Conservation (phyloP, 2,888 invertebrate genomes). For the Auanema freiburgensis region DNA sequence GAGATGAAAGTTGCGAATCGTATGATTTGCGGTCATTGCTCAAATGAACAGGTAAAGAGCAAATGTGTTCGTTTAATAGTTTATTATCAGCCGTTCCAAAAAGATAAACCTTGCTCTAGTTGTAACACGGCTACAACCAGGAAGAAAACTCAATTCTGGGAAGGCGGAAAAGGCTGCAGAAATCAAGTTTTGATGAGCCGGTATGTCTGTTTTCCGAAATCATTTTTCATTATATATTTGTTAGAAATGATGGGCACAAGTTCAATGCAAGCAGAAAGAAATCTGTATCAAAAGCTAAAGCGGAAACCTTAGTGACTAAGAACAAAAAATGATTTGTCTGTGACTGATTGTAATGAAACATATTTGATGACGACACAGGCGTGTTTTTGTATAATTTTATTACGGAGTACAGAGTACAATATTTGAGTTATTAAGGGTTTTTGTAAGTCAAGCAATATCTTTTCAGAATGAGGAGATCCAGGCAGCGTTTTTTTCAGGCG, state of each 20-base stretch:
- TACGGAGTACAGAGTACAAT: not conserved
- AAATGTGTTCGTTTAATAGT: not conserved
- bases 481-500: conserved; percentile 35
- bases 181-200: conserved; percentile 66
- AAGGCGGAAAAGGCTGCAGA: conserved; percentile 68
- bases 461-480: conserved; percentile 39
- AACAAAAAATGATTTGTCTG: not conserved
- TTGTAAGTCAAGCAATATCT: no score
- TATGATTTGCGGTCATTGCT: conserved; percentile 68
- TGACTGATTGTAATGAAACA: not conserved
- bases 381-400: not conserved
- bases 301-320: conserved; percentile 1
- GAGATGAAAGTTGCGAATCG: conserved; percentile 65
- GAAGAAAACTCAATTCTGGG: conserved; percentile 65
- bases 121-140: conserved; percentile 26
- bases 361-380: not conserved
- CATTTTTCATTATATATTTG: no score
- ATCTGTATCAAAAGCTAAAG: not conserved
- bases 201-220: conserved; percentile 36
- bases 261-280: conserved; percentile 5
- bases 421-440: not conserved
- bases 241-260: conserved; percentile 2
- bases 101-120: conserved; percentile 23
- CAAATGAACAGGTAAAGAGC: conserved; percentile 67
- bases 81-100: conserved; percentile 21